Conservation (phyloP, 2,888 invertebrate genomes). For the Spisula solida region DNA sequence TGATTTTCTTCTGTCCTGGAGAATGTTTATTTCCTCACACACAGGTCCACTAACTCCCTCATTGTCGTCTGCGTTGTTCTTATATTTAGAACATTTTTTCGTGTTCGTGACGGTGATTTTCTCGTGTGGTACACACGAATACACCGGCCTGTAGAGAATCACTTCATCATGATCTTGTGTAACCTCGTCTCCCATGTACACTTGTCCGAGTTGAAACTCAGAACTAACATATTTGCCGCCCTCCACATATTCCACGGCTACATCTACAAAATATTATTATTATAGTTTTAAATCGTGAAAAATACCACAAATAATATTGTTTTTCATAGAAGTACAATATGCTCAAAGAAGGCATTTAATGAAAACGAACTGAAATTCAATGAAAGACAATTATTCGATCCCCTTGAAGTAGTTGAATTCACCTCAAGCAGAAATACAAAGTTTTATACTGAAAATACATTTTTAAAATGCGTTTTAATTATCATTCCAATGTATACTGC, state of each 20-base stretch:
- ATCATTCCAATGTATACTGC: too few relatives aligned
- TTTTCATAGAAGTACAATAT: too few relatives aligned
- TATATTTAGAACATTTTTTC: conserved; percentile 39
- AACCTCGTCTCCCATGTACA: conserved; percentile 91
- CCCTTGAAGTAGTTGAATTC: too few relatives aligned
- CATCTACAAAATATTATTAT: conserved; percentile 89
- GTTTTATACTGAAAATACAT: too few relatives aligned
- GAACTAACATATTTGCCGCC: conserved; percentile 93
- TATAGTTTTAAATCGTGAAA: neutral
- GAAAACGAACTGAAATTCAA: too few relatives aligned
- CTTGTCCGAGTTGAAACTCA: conserved; percentile 93
- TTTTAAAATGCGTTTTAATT: too few relatives aligned
- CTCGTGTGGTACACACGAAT: conserved; percentile 85
- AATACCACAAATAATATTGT: too few relatives aligned
- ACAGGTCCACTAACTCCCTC: neutral
- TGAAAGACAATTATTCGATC: too few relatives aligned
- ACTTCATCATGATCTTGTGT: conserved; percentile 88
- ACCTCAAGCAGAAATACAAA: too few relatives aligned
- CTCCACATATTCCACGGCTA: conserved; percentile 92
- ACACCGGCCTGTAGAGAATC: conserved; percentile 90
- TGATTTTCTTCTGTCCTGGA: conserved; percentile 28
- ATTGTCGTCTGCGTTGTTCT: neutral
- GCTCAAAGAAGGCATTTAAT: too few relatives aligned
- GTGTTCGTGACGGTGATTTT: conserved; percentile 73
- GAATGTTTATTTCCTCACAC: conserved; percentile 39